Base-by-base conservation (phyloP, 2,888 invertebrate genomes). In the Nowickia ferox region DNA sequence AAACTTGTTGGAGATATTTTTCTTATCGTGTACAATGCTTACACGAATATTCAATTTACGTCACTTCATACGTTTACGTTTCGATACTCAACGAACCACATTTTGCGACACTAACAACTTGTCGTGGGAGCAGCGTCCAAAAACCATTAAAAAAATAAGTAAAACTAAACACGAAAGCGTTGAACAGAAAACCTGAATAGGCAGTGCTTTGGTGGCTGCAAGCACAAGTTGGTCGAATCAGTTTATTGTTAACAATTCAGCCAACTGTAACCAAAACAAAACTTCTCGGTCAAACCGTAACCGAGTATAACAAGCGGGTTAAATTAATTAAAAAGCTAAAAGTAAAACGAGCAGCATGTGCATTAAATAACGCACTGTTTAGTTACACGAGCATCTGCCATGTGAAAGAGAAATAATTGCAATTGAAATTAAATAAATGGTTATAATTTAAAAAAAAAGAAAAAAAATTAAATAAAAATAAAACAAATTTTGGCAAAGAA, bases 401-500 rank as follows among this genome's bases (percentile, higher is more conserved):
- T 30, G 30, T 0, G 6, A 6, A 6, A 30, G 30, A 30, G 59
- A 68, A 13, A 76, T 17, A 42, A 19, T 19, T 13, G 11, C 19
- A 11, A 63, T 19, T 46, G 53, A 44, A 72, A 38, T 6, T 13
- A 22, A 75, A 30, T 6, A 30, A 53, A 61, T 4, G 15, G 8
- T 10, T 17, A 9, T 53, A 9, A 9, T 65, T 57, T 55, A 10
- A 13, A 5, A 51, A 74, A 51, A 42, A 40, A 61, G 53, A 42
- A 48, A n/a, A 42, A 9, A 30, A 30, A 8, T 44, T 57, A 66
- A 55, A 55, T 5, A 17, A 11, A 19, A n/a, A n/a, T 1, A 48
- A 46, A 59, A 15, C 6, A 68, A 48, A 77, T 46, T 48, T 77
- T 77, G 66, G 66, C 77, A 77, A 22, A 55, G 38, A 68, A n/a